Evolutionary conservation across 2,113 vertebrate species (phyloP).

Genomic region (Balaenoptera acutorostrata): DNA sequence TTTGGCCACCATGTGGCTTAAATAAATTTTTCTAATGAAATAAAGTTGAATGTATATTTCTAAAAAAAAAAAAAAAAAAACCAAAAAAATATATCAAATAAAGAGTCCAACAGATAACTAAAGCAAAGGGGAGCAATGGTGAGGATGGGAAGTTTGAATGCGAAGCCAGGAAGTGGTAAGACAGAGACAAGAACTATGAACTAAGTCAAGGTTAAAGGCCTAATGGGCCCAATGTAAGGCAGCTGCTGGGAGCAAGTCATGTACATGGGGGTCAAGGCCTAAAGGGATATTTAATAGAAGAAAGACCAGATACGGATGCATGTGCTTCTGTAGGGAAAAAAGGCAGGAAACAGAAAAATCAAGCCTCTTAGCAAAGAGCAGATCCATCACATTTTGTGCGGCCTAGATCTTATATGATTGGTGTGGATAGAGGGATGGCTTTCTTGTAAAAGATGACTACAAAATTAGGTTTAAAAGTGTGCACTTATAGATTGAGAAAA

Average conservation of each 20-base stretch:
- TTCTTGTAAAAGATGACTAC: neutral
- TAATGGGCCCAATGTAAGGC: no score
- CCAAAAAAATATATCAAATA: neutral
- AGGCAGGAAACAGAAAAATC: neutral
- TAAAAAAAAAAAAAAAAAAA: neutral
- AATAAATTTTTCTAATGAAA: no score
- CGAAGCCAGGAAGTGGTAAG: neutral
- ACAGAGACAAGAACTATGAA: neutral
- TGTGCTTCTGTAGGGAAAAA: neutral
- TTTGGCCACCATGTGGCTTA: no score
- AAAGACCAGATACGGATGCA: neutral
- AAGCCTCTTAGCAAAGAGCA: neutral
- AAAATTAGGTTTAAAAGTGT: neutral
- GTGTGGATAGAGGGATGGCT: neutral
- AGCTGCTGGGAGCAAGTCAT: neutral
- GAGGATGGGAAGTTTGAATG: neutral
- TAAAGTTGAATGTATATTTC: no score
- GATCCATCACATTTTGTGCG: neutral
- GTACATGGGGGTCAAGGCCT: neutral
- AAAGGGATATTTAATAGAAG: neutral
- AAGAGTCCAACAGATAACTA: neutral
- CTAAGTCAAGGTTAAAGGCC: neutral
- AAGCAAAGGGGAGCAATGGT: neutral
- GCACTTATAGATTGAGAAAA: neutral
- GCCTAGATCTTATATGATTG: neutral